phyloP scores from a whole-genome alignment of 2,797 vertebrate genomes.

The Pogoniulus pusillus region DNA sequence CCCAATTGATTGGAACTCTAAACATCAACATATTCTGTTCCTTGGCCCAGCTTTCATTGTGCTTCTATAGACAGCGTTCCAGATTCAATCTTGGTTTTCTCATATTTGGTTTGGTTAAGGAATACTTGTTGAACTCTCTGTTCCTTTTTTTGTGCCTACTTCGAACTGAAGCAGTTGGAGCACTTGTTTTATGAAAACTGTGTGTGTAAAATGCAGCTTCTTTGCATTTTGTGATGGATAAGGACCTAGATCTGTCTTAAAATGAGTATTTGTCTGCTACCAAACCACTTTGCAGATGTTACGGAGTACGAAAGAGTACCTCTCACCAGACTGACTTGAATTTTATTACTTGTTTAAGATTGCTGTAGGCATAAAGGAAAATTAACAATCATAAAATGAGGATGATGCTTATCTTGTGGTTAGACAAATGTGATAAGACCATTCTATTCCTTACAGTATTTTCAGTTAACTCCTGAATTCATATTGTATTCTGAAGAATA shows the following conservation, averaged over 20 bases:
- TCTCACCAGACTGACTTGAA: no score
- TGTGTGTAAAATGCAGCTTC: neutral
- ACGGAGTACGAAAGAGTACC: neutral
- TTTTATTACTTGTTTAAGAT: neutral
- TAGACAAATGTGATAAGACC: neutral
- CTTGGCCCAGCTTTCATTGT: neutral
- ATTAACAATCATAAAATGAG: neutral
- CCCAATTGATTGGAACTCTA: neutral
- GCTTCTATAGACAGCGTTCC: neutral
- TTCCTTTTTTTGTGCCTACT: neutral
- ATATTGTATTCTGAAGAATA: neutral
- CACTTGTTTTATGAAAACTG: neutral
- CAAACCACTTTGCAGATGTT: neutral
- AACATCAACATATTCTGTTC: neutral
- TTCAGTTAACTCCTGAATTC: neutral
- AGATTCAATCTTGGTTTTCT: neutral
- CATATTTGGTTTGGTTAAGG: neutral
- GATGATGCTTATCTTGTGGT: neutral
- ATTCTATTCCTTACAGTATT: neutral
- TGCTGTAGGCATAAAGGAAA: neutral
- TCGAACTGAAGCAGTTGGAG: neutral
- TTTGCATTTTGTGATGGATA: neutral
- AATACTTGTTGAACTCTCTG: neutral
- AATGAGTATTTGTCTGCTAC: neutral
- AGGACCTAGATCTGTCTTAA: neutral